Evolutionary conservation across 2,113 vertebrate species (phyloP), one percentile per base, ranked within the genome.

Genomic region (Jacana jacana): DNA sequence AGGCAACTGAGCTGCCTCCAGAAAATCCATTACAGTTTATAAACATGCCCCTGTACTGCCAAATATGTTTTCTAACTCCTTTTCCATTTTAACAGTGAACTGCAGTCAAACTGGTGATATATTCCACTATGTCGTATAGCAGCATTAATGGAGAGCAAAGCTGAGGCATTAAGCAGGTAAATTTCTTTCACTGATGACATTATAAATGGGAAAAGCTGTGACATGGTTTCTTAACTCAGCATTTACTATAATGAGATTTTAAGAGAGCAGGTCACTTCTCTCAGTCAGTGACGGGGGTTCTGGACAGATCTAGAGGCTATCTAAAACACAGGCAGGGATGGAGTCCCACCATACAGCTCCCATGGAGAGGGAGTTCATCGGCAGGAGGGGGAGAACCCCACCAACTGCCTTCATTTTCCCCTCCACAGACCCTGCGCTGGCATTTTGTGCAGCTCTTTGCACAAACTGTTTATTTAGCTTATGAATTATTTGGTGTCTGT

Each of bases 381-480:
- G 37, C 68, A 64, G 65, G 42, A 2, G 3, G 66, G 33, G 4
- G 24, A 73, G 17, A n/a, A 33, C 52, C 33, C 19, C 1, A 2
- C 6, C 7, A 52, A 37, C 48, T 71, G 52, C 46, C 88, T 83
- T 81, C 49, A 22, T 81, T 71, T 91, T 39, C 92, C 88, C 60
- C 55, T 68, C 85, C 64, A 54, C 30, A n/a, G 81, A 77, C 51
- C 63, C 85, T 58, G 60, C 6, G 2, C 51, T n/a, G 69, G 92
- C 69, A 83, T 90, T 94, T 89, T 6, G 0, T 20, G 25, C 55
- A 82, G 68, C 42, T 81, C 64, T 63, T n/a, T 33, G 60, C 61
- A 92, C 73, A 90, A 91, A 16, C 48, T 89, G 35, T 84, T 94
- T 87, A 81, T 81, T 91, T 84, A 91, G 72, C 31, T 54, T 46